Evolutionary conservation across 2,888 invertebrate species (phyloP), one percentile per base, ranked within the genome.

Genomic region (Pollenia labialis): DNA sequence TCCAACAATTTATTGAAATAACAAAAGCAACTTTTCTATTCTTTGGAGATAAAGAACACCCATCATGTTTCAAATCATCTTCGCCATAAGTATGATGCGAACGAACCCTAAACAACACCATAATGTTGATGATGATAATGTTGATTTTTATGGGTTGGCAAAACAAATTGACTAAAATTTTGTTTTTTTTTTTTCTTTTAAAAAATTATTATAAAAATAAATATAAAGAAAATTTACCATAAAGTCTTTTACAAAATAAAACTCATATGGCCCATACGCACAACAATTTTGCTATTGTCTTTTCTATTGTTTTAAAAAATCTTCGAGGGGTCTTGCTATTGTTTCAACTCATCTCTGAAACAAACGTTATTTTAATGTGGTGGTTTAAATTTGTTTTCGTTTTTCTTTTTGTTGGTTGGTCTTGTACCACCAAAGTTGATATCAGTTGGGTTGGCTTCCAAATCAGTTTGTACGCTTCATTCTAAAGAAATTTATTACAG

Each of bases 121-220:
- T 68, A 62, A 11, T 75, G 74, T 77, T 74, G 60, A 74, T 32
- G 44, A 74, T 68, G 82, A 75, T 68, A 69, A 66, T 68, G 68
- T 64, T 82, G 75, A 71, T 58, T 64, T 81, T 85, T 81, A 71
- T 85, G 79, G 85, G 66, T 40, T 75, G 79, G 79, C 82, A 74
- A 75, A 86, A 82, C 85, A 69, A 82, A 86, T 85, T 85, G 74
- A 68, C 77, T 81, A 42, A 74, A 50, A 81, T 11, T 84, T 66
- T 62, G 44, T 10, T 76, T 77, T 77, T 46, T 44, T 42, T 58
- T 50, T 56, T 44, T 16, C 8, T 74, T 12, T n/a, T 23, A 46
- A 23, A 18, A 72, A 72, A 64, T 62, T 62, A 62, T 71, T 50
- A 58, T 12, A 40, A 79, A 68, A 42, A 58, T n/a, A 50, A 44